Conservation (phyloP, 1,140 invertebrate genomes). For the Plectrocnemia conspersa region DNA sequence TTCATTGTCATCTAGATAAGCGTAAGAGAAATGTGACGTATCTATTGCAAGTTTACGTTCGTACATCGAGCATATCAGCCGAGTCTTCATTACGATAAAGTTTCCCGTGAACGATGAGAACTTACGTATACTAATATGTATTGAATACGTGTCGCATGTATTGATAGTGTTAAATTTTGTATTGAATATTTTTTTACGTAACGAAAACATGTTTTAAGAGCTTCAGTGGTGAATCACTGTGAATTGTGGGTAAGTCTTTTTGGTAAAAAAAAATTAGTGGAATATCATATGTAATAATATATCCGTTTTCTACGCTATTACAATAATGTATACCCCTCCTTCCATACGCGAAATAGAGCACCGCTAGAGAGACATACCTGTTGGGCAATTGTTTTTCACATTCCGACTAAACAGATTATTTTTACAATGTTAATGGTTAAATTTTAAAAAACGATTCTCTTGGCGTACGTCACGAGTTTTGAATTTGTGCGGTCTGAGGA, state of each 20-base stretch:
- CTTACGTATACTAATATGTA: conserved; percentile 34
- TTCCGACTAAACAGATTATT: conserved; percentile 15
- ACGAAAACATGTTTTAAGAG: conserved; percentile 23
- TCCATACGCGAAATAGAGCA: conserved; percentile 8
- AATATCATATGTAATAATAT: too few relatives aligned
- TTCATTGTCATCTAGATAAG: too few relatives aligned
- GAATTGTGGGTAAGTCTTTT: too few relatives aligned
- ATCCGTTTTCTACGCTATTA: too few relatives aligned
- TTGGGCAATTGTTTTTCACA: conserved; percentile 22
- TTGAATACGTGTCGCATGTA: conserved; percentile 34
- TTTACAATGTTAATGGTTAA: conserved; percentile 8
- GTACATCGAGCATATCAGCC: conserved; percentile 32
- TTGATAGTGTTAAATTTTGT: conserved; percentile 33
- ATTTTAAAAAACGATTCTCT: conserved; percentile 11
- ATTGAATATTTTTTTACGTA: conserved; percentile 35
- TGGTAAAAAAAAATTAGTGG: too few relatives aligned
- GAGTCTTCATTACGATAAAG: conserved; percentile 31
- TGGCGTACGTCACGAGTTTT: conserved; percentile 11
- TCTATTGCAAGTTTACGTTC: too few relatives aligned
- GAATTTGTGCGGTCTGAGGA: conserved; percentile 16
- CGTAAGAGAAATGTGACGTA: too few relatives aligned
- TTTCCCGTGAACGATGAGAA: conserved; percentile 33
- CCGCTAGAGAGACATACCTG: conserved; percentile 21
- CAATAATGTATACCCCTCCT: too few relatives aligned
- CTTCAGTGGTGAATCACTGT: not conserved